Conservation (phyloP, 1,140 invertebrate genomes). For the Pseudobourletiella spinata region DNA sequence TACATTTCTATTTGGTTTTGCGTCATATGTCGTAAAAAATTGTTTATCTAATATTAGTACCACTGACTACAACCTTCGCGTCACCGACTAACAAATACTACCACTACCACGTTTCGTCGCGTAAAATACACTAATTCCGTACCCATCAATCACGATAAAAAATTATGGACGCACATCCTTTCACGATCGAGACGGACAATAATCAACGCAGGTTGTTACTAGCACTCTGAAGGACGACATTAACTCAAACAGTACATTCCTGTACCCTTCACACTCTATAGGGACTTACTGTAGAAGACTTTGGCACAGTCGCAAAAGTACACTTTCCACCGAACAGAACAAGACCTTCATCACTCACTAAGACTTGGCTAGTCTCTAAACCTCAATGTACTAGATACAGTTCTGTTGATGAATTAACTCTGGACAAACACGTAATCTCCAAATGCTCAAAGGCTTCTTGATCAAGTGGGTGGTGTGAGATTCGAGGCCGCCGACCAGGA, state of each 20-base stretch:
- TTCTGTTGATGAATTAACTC: conserved; percentile 14
- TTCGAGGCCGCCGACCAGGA: conserved; percentile 17
- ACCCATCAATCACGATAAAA: too few species aligned
- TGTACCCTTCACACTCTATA: neutral
- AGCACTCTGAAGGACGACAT: too few species aligned
- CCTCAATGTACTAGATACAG: neutral
- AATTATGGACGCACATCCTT: too few species aligned
- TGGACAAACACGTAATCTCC: conserved; percentile 20
- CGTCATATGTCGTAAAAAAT: too few species aligned
- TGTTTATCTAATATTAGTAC: too few species aligned
- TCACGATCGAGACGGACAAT: too few species aligned
- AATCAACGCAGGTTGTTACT: too few species aligned
- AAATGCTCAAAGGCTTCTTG: conserved; percentile 13
- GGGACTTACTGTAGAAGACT: neutral
- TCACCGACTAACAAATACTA: too few species aligned
- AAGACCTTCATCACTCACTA: neutral
- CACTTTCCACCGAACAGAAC: neutral
- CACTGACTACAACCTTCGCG: too few species aligned
- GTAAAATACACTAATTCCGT: too few species aligned
- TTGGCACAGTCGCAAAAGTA: neutral
- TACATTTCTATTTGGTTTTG: too few species aligned
- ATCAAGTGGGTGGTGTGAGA: neutral
- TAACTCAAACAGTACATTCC: neutral
- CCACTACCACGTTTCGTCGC: too few species aligned
- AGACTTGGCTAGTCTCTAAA: neutral